Percentiles rank a stretch among this genome's conserved stretches.
These are phyloP conservation scores for Erebia ligea DNA, from an alignment of 2,888 invertebrate genomes.

Conservation along the genomic window DNA sequence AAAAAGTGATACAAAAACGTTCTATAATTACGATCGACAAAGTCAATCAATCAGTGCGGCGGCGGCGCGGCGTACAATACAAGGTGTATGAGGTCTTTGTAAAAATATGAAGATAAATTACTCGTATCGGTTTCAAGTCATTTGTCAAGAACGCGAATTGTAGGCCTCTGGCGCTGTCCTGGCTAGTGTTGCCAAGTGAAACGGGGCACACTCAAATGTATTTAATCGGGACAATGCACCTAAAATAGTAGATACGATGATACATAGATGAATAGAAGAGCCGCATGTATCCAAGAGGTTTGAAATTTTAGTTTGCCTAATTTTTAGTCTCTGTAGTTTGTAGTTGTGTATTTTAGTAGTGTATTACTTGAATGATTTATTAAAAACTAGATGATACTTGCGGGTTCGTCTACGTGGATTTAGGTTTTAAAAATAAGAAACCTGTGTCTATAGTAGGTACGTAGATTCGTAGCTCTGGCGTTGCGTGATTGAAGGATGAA, in stretches of 20 bases:
- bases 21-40: constrained; percentile 6
- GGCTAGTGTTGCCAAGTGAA: constrained; percentile 1
- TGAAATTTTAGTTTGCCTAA: too few relatives aligned
- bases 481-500: too few relatives aligned
- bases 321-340: too few relatives aligned
- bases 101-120: constrained; percentile 22
- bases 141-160: constrained; percentile 17
- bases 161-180: not conserved
- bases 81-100: constrained; percentile 15
- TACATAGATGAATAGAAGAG: too few relatives aligned
- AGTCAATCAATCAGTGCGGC: constrained; percentile 15
- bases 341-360: too few relatives aligned
- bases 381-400: too few relatives aligned
- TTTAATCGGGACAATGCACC: not conserved
- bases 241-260: not conserved
- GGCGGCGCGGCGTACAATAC: not conserved
- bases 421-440: too few relatives aligned
- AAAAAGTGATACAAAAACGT: constrained; percentile 16
- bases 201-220: not conserved
- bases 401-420: too few relatives aligned
- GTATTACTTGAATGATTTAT: too few relatives aligned
- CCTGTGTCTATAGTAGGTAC: too few relatives aligned
- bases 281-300: too few relatives aligned
- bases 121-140: constrained; percentile 13
- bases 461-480: too few relatives aligned